Base-by-base conservation (phyloP, 1,140 invertebrate species). In the Drosophila yakuba region DNA sequence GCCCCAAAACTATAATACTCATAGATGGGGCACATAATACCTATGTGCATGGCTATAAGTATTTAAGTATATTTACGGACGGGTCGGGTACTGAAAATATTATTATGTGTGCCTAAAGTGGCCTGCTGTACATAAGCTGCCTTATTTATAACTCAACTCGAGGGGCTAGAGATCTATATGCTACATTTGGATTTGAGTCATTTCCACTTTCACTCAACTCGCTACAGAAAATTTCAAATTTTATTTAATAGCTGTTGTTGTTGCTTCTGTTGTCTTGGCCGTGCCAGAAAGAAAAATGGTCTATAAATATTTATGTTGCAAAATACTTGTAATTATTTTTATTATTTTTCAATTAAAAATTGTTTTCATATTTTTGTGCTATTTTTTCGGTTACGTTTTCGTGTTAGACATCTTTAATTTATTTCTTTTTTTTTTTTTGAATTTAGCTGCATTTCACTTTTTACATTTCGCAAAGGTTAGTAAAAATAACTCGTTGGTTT, bases 281-380 rank as follows among this genome's bases (percentile, higher is more conserved):
- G 45, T 77, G 80, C 79, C 77, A 80, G 43, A 60, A 85, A 86
- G 61, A 80, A 84, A 86, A 88, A 89, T 88, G 80, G 62, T 84
- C 77, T 88, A 84, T 80, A 89, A 74, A 88, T 88, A 88, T 88
- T 79, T 80, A 80, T 84, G 63, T 89, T 88, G 84, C 84, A 89
- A 88, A 88, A 89, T 89, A 88, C 76, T 89, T 89, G 84, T 80
- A 84, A 88, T 89, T 89, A 67, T 77, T 82, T 84, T 85, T 82
- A 80, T 78, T 77, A 61, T 84, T 74, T 84, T 84, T 78, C 67
- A 73, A 82, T 77, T 83, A 47, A 77, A 78, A 67, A 89, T 74
- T 71, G 47, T 62, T 83, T 82, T 35, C 14, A 57, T 61, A 47
- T 55, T 43, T 75, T 62, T 44, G 44, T 23, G 17, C 3, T 56